Evolutionary conservation across 2,888 invertebrate genomes (phyloP), one percentile per base, ranked within the genome.

Genomic region (Tenthredo distinguenda): DNA sequence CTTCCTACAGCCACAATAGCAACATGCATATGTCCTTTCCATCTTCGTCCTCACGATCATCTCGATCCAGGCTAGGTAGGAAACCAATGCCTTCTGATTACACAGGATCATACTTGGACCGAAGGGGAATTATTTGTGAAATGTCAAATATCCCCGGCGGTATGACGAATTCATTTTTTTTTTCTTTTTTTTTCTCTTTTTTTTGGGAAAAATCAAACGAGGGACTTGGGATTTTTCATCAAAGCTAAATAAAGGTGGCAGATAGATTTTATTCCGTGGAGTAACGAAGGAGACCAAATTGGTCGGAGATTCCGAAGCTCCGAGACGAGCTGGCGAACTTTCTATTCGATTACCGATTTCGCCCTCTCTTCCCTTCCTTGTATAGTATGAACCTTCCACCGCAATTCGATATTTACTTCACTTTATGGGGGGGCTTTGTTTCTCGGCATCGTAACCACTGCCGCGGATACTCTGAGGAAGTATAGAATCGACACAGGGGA

Each of bases 331-430:
- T 18, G 62, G 62, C 18, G 18, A 68, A 68, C 34, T 68, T 68
- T 68, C 68, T 68, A 68, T 68, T 68, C 68, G 68, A 68, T 68
- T 68, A 68, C 68, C 34, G 68, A 34, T 18, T 68, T 68, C 68
- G 15, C 18, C 34, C 34, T 18, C 7, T 26, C 1, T n/a, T 55
- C n/a, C 1, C n/a, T 55, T 50, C 4, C 50, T n/a, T 55, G n/a
- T 55, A 55, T n/a, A 2, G 4, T 7, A 55, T 47, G 15, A 47
- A 12, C 47, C 26, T 26, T 21, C 68, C 4, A 18, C 68, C 34
- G 68, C 68, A 34, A 68, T 68, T 34, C 68, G 68, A 68, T 68
- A 68, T 68, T 68, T 68, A 68, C 34, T 68, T 34, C 18, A 68
- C 34, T 68, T 68, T 34, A 68, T 68, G 34, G 68, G 18, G 18